These are phyloP conservation scores for Drosophila imparisetae DNA, from an alignment of 2,888 invertebrate species.

Conservation along the genomic window DNA sequence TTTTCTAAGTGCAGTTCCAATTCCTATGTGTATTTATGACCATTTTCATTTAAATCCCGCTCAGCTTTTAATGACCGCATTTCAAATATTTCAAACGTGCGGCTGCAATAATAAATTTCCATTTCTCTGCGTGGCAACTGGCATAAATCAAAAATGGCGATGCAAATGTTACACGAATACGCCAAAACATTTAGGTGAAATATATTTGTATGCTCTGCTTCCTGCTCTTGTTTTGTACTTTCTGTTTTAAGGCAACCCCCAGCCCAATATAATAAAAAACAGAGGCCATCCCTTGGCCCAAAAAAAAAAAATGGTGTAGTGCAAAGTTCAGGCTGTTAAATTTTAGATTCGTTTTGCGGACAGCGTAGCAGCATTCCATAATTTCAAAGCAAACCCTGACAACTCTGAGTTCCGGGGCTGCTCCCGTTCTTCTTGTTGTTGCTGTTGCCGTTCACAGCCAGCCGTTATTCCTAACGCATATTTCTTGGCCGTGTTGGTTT, in stretches of 20 bases:
- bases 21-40: neutral
- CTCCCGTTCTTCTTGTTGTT: constrained; percentile 2
- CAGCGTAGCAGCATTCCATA: constrained; percentile 25
- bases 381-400: constrained; percentile 23
- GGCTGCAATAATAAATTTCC: constrained; percentile 65
- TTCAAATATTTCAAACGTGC: constrained; percentile 18
- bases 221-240: constrained; percentile 6
- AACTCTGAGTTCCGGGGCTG: constrained; percentile 43
- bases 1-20: neutral
- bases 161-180: constrained; percentile 73
- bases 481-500: constrained; percentile 51
- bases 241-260: constrained; percentile 35
- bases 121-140: constrained; percentile 51
- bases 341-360: constrained; percentile 48
- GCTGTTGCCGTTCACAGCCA: constrained; percentile 31
- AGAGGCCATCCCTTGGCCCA: constrained; percentile 30
- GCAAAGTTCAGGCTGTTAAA: constrained; percentile 50
- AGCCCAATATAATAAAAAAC: constrained; percentile 13
- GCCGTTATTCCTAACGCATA: constrained; percentile 30
- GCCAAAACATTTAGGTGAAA: constrained; percentile 66
- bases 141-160: constrained; percentile 78
- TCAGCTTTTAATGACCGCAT: constrained; percentile 33
- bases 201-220: constrained; percentile 31
- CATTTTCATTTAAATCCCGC: neutral
- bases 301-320: constrained; percentile 34